A percentile compares a stretch with the other conserved stretches of the same genome.
Evolutionary conservation across 1,140 invertebrate genomes (phyloP).

Genomic region (Pseudomyrmex concolor): DNA sequence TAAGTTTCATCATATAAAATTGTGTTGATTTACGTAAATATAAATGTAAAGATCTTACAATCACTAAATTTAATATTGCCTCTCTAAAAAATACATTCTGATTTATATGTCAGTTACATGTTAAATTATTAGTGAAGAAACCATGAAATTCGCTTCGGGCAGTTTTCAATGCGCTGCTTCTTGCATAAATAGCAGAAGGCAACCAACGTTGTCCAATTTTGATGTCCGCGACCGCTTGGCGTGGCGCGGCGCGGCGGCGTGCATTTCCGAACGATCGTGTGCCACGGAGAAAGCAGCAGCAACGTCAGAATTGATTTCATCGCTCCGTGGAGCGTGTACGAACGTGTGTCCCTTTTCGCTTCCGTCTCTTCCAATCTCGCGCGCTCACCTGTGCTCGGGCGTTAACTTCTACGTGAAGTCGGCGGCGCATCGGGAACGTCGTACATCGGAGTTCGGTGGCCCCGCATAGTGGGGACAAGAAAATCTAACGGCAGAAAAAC

Average conservation of each 20-base stretch:
- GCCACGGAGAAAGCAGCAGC: conserved; percentile 61
- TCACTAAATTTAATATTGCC: conserved; percentile 12
- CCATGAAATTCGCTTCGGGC: conserved; percentile 51
- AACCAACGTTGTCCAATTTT: conserved; percentile 49
- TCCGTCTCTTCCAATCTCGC: conserved; percentile 50
- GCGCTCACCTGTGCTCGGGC: conserved; percentile 49
- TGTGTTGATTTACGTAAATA: too few species aligned
- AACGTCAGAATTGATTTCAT: conserved; percentile 70
- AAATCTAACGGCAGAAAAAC: conserved; percentile 68
- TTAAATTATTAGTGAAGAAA: conserved; percentile 52
- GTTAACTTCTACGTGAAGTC: conserved; percentile 33
- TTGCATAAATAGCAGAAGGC: conserved; percentile 45
- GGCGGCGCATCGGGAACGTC: conserved; percentile 35
- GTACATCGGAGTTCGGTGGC: conserved; percentile 67
- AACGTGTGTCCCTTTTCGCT: conserved; percentile 56
- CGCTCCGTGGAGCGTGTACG: conserved; percentile 47
- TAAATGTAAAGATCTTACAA: too few species aligned
- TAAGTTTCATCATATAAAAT: too few species aligned
- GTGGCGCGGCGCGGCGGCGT: conserved; percentile 40
- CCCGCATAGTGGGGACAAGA: conserved; percentile 66
- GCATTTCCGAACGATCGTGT: conserved; percentile 64
- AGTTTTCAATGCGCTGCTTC: conserved; percentile 49
- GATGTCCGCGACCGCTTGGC: conserved; percentile 55
- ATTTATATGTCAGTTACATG: conserved; percentile 39
- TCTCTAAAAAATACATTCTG: not conserved